Evolutionary conservation across 2,888 invertebrate genomes (phyloP), one percentile per base, ranked within the genome.

Genomic region (Diaphora mendica): DNA sequence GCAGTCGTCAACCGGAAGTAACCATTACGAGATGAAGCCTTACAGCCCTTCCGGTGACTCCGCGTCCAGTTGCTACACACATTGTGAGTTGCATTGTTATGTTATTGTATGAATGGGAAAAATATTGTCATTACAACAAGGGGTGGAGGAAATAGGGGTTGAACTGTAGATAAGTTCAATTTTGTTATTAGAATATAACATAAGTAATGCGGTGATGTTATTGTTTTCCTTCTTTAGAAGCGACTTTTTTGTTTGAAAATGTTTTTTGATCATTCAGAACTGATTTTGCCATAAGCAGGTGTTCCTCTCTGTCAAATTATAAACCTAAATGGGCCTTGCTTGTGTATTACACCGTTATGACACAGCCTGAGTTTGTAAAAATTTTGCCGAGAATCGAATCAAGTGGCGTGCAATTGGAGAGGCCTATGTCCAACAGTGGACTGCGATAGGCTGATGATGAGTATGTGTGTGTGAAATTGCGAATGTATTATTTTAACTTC

Each of bases 21-120:
- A 93, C 85, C 93, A 95, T 84, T 95, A 94, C 79, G 95, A 95
- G 86, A 95, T 95, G 95, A 95, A 95, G 83, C 95, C 95, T 2
- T 95, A 94, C 89, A 95, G 95, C 71, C 95, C 95, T 64, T 94
- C 95, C 39, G 95, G 92, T 20, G 95, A 95, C 65, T 95, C 95
- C 0, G 94, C 92, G 1, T 95, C 95, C 33, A 95, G 95, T 81
- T 94, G 94, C 79, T 95, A 94, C 73, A 94, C 95, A 42, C 94
- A 95, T 79, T 92, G 95, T 95, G 78, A 93, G 95, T 92, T 75
- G 44, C 59, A 62, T 72, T 77, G 39, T 67, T 33, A 33, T 55
- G 55, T 69, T 74, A 35, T 66, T 35, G 35, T 48, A n/a, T 35
- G 70, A 67, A 67, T 20, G 20, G 30, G 8, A n/a, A 59, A 66